A percentile compares a stretch with the other conserved stretches of the same genome.
phyloP scores from a whole-genome alignment of 92 coral and sea anemone genomes.

The Blastomussa wellsi region DNA sequence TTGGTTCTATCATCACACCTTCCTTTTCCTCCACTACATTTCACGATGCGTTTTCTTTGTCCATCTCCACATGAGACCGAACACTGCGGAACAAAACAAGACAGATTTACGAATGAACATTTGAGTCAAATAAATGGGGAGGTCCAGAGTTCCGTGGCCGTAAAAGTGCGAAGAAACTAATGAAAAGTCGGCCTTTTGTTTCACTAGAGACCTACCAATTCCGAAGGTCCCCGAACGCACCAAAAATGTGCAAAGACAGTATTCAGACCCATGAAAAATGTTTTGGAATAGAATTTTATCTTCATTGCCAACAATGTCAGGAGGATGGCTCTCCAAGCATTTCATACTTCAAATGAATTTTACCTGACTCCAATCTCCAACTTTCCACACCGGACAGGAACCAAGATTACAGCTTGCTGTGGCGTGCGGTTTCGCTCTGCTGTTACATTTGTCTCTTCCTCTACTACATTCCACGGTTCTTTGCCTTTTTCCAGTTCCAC shows the following conservation, averaged over 20 bases:
- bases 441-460: conserved; percentile 20
- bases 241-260: too few species aligned
- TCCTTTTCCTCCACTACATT: conserved; percentile 48
- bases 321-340: too few species aligned
- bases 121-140: too few species aligned
- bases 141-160: too few species aligned
- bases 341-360: background rate
- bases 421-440: conserved; percentile 25
- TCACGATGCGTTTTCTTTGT: conserved; percentile 46
- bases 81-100: conserved; percentile 62
- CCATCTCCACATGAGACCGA: conserved; percentile 84
- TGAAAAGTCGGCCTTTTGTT: too few species aligned
- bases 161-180: too few species aligned
- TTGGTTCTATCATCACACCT: conserved; percentile 47
- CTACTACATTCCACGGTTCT: conserved; percentile 63
- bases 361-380: conserved; percentile 70
- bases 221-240: too few species aligned
- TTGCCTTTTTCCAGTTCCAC: conserved; percentile 71
- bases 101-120: too few species aligned
- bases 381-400: conserved; percentile 66
- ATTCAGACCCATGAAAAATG: too few species aligned
- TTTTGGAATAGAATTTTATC: too few species aligned
- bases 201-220: too few species aligned
- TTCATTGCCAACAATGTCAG: too few species aligned
- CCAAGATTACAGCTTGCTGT: conserved; percentile 56